Base-by-base conservation (phyloP, 2,888 invertebrate species). In the Euphydryas editha region DNA sequence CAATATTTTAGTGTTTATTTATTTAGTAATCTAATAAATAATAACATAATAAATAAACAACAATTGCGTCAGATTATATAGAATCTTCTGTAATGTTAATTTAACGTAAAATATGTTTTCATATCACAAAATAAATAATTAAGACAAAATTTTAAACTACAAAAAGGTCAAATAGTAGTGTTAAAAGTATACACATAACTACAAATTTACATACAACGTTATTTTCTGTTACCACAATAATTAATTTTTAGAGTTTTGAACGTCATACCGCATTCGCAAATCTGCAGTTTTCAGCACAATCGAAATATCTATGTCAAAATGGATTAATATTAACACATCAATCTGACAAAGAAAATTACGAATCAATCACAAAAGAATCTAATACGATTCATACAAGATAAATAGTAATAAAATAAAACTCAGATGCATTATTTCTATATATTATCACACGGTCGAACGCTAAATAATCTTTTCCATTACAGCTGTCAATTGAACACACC, bases 261-360 rank as follows among this genome's bases (percentile, higher is more conserved):
- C 44, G 24, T 76, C 78, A 78, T 82, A 82, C 79, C 82, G 66
- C 62, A 69, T 62, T 68, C 62, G 67, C 66, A 57, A 67, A 72
- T 73, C 72, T 75, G 66, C 73, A 60, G 69, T 70, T 65, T 75
- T 81, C 83, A 81, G 81, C 81, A 81, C 68, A 83, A 76, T 70
- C 74, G 81, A 78, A 81, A 84, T 75, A 87, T 86, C 84, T 85
- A 77, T 63, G 69, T 73, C 71, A 75, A 77, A 78, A 65, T 65
- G 62, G 67, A 70, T 63, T 70, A 69, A 64, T 62, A 51, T 51
- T 60, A 69, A 56, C 30, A 59, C 51, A 21, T 24, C 21, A 51
- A 24, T 24, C 4, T 21, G 20, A 15, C 21, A 20, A 13, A 21
- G 1, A 3, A 6, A 47, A 21, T 5, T 21, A 20, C 15, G 15